Evolutionary conservation across 2,888 invertebrate genomes (phyloP), one percentile per base, ranked within the genome.

Genomic region (Diadegma fenestrale): DNA sequence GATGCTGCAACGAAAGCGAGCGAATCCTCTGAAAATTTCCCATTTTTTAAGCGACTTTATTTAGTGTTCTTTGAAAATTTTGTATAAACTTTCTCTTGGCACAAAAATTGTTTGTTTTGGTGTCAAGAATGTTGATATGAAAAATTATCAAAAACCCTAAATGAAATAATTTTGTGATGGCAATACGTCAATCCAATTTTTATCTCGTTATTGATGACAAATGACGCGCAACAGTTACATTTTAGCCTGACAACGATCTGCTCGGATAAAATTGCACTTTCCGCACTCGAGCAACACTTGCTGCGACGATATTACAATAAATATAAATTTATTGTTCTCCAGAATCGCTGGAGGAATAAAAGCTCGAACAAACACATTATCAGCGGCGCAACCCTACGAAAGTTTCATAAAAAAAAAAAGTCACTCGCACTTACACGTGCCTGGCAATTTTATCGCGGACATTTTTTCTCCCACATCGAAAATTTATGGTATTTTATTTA

Each of bases 391-490:
- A 71, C 22, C 26, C 54, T 26, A 19, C 7, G 58, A 79, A 30
- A 71, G 4, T 37, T 30, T 26, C 19, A 33, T 30, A 80, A 76
- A 58, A 77, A 76, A 58, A 77, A 76, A 80, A 80, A 66, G 64
- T 54, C 58, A 14, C 58, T 12, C n/a, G 71, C 69, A 75, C 63
- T 75, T 80, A 64, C 68, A n/a, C 2, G 48, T 71, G 41, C 22
- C 68, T 77, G 72, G 66, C 54, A 68, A 75, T 54, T 73, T 84
- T 80, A 84, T 84, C 72, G 48, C 17, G 17, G 22, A 76, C 61
- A 19, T 17, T 77, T 80, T 43, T 37, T 14, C 22, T 51, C 63
- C 48, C 10, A 14, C 14, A 43, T 43, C 37, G 6, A 48, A 48
- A n/a, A 30, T 48, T 30, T n/a, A 12, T 22, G n/a, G 17, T 45